A percentile compares a stretch with the other conserved stretches of the same genome.
Evolutionary conservation across 2,888 invertebrate species (phyloP).

Genomic region (Trichogramma dendrolimi): DNA sequence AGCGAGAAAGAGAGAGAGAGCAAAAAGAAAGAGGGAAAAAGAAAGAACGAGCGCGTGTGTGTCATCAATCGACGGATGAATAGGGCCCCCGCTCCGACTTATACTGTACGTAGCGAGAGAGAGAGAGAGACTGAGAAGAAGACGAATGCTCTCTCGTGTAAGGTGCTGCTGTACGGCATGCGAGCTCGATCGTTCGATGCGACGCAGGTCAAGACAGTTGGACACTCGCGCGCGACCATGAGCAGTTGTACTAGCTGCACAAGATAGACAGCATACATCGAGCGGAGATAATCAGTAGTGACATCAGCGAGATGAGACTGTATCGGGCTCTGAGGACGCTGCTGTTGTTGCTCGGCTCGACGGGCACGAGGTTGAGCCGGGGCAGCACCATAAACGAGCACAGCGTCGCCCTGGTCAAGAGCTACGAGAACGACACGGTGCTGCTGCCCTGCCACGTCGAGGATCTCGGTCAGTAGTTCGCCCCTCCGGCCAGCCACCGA

Average conservation of each 20-base stretch:
- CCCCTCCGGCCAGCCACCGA: no score
- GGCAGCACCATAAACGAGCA: neutral
- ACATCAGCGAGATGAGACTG: neutral
- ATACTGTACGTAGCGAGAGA: neutral
- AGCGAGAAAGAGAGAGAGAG: neutral
- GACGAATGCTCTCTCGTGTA: conserved; percentile 13
- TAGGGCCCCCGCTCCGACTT: no score
- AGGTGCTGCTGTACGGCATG: neutral
- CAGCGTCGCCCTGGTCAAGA: conserved; percentile 60
- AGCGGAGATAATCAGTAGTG: neutral
- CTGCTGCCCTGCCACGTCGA: conserved; percentile 74
- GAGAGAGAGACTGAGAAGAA: conserved; percentile 9
- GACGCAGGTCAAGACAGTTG: no score
- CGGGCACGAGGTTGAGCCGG: neutral
- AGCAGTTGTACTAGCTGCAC: no score
- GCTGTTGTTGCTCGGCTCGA: neutral
- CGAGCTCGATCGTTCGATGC: neutral
- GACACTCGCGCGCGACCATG: no score
- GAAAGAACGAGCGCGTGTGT: neutral
- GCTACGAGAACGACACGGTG: conserved; percentile 73
- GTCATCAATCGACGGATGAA: conserved; percentile 18
- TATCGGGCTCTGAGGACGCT: neutral
- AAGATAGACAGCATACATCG: neutral
- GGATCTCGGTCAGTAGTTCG: conserved; percentile 57
- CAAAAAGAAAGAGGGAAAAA: neutral